phyloP scores from a whole-genome alignment of 2,888 invertebrate genomes.

The Spisula subtruncata region DNA sequence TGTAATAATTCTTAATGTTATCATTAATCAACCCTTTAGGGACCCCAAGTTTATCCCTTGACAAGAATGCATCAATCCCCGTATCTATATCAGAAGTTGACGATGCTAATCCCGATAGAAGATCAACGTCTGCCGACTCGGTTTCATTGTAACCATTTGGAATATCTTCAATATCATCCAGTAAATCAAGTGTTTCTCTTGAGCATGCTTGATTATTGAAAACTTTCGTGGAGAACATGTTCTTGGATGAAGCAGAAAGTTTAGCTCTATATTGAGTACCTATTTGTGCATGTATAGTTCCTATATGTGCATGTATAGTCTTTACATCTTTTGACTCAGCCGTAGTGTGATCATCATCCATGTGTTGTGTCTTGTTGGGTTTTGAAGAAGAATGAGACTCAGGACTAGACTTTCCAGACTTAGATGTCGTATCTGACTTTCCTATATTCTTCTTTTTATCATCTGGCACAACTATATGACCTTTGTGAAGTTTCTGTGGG shows the following conservation, averaged over 20 bases:
- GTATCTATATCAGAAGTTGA: constrained; percentile 7
- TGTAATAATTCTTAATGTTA: constrained; percentile 50
- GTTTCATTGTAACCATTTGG: not conserved
- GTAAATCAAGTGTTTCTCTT: constrained; percentile 36
- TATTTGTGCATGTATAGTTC: not conserved
- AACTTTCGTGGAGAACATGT: constrained; percentile 25
- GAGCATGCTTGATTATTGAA: constrained; percentile 32
- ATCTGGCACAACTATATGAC: not conserved
- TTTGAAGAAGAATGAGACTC: not conserved
- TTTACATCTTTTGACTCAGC: not conserved
- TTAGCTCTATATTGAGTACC: not conserved
- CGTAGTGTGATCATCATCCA: not conserved
- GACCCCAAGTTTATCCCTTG: constrained; percentile 41
- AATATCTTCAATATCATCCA: constrained; percentile 44
- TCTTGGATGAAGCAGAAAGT: not conserved
- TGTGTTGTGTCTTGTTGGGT: not conserved
- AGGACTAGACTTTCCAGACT: not conserved
- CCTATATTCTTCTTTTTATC: not conserved
- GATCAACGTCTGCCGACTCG: not conserved
- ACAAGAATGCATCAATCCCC: constrained; percentile 31
- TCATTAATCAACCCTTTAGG: constrained; percentile 38
- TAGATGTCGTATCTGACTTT: not conserved
- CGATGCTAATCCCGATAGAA: not conserved
- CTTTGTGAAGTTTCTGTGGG: not conserved
- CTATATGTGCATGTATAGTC: not conserved